Evolutionary conservation across 2,797 vertebrate genomes (phyloP).

Genomic region (Staurois parvus): DNA sequence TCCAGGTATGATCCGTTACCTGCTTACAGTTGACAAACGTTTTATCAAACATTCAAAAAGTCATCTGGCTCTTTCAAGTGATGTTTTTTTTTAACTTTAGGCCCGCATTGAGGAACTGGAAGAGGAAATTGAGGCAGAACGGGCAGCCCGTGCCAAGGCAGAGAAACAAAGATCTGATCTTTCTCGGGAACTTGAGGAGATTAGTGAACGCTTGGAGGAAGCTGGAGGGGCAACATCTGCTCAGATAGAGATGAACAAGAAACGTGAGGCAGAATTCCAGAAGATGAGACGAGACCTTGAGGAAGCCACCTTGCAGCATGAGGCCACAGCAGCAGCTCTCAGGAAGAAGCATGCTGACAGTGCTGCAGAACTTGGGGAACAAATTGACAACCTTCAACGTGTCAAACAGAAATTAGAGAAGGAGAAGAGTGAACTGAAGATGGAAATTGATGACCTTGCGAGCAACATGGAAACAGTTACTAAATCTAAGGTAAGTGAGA

Average conservation of each 20-base stretch:
- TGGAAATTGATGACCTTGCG: slow-evolving; percentile 89
- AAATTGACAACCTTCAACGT: slow-evolving; percentile 87
- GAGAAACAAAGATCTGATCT: slow-evolving; percentile 86
- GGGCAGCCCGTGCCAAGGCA: slow-evolving; percentile 77
- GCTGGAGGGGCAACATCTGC: slow-evolving; percentile 82
- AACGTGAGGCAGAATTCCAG: slow-evolving; percentile 86
- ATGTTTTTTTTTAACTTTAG: slow-evolving; percentile 68
- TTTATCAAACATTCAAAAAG: no score
- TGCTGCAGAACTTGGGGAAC: slow-evolving; percentile 85
- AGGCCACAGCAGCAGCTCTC: slow-evolving; percentile 78
- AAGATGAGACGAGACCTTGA: slow-evolving; percentile 85
- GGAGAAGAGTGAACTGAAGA: slow-evolving; percentile 90
- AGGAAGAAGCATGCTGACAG: slow-evolving; percentile 88
- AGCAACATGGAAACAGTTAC: slow-evolving; percentile 82
- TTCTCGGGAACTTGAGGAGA: slow-evolving; percentile 88
- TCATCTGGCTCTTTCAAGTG: no score
- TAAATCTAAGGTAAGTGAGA: slow-evolving; percentile 81
- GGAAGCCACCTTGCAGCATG: slow-evolving; percentile 88
- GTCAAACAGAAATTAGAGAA: slow-evolving; percentile 93
- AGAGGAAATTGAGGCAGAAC: slow-evolving; percentile 89
- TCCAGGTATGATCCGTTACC: slow-evolving; percentile 77
- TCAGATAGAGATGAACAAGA: slow-evolving; percentile 88
- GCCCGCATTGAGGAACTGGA: slow-evolving; percentile 89
- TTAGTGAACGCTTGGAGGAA: slow-evolving; percentile 88
- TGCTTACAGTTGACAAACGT: no score